phyloP scores from a whole-genome alignment of 2,888 invertebrate species.

The Tromatobia lineatoria region DNA sequence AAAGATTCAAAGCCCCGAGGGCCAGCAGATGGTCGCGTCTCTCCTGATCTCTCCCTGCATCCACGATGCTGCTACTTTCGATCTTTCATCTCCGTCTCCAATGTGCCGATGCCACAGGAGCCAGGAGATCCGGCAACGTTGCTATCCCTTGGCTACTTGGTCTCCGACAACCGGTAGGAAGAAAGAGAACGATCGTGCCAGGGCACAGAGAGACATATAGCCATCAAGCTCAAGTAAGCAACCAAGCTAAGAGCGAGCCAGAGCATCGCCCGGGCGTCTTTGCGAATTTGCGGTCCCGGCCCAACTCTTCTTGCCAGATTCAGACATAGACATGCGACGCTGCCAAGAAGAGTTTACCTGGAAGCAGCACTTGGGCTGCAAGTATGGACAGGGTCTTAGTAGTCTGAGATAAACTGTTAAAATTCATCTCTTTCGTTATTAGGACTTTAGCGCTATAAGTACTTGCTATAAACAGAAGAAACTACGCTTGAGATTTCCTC shows the following conservation, averaged over 20 bases:
- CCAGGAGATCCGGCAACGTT: conserved; percentile 62
- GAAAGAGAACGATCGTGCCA: conserved; percentile 1
- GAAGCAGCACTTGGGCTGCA: not conserved
- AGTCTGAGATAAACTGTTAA: not conserved
- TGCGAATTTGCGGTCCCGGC: not conserved
- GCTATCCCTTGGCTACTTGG: conserved; percentile 32
- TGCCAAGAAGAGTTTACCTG: not conserved
- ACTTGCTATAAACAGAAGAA: not conserved
- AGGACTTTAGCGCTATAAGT: conserved; percentile 9
- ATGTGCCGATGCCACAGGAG: conserved; percentile 52
- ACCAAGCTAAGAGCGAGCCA: conserved; percentile 1
- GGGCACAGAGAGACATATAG: not conserved
- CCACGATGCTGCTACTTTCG: conserved; percentile 59
- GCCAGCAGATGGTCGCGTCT: conserved; percentile 83
- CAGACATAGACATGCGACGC: not conserved
- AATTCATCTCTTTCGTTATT: not conserved
- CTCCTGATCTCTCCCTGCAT: conserved; percentile 63
- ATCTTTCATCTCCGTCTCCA: conserved; percentile 70
- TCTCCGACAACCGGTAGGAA: conserved; percentile 44
- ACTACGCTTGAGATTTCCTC: not conserved
- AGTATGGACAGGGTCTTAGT: not conserved
- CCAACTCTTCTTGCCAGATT: not conserved
- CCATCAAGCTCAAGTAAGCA: not conserved
- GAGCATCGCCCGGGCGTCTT: not conserved
- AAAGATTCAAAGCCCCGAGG: conserved; percentile 84